Evolutionary conservation across 2,888 invertebrate genomes (phyloP).

Genomic region (Ornithoptera alexandrae): DNA sequence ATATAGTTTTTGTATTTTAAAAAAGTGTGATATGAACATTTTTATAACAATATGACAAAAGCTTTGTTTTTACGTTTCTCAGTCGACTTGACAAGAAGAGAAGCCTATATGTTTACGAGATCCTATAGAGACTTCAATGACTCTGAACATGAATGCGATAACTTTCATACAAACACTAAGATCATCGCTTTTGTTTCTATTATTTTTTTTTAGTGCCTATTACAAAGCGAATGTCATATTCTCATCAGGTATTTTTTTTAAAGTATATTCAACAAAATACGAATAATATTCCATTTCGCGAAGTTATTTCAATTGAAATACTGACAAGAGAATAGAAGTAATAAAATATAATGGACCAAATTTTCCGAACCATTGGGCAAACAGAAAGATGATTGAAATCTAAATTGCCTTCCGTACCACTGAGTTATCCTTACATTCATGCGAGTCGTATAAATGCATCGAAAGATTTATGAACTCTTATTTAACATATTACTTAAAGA

Average conservation of each 20-base stretch:
- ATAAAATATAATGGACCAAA: conserved; percentile 27
- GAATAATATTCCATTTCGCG: background rate
- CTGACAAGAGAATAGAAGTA: conserved; percentile 4
- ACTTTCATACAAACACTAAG: too few species aligned
- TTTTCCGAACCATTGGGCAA: conserved; percentile 27
- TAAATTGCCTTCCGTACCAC: conserved; percentile 21
- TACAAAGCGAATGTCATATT: too few species aligned
- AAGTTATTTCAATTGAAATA: conserved; percentile 4
- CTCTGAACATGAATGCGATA: too few species aligned
- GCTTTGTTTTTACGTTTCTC: too few species aligned
- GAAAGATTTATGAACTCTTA: background rate
- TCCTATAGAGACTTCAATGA: too few species aligned
- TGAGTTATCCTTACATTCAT: conserved; percentile 20
- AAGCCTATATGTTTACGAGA: too few species aligned
- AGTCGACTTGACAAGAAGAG: too few species aligned
- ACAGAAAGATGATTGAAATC: conserved; percentile 27
- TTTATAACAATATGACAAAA: too few species aligned
- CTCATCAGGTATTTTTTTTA: background rate
- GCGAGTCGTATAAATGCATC: conserved; percentile 9
- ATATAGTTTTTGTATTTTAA: too few species aligned
- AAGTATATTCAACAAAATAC: background rate
- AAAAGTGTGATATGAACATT: too few species aligned
- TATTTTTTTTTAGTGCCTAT: too few species aligned
- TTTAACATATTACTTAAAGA: background rate
- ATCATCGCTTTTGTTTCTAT: too few species aligned